These are phyloP conservation scores for Oligia latruncula DNA, from an alignment of 2,888 invertebrate genomes.

Conservation along the genomic window DNA sequence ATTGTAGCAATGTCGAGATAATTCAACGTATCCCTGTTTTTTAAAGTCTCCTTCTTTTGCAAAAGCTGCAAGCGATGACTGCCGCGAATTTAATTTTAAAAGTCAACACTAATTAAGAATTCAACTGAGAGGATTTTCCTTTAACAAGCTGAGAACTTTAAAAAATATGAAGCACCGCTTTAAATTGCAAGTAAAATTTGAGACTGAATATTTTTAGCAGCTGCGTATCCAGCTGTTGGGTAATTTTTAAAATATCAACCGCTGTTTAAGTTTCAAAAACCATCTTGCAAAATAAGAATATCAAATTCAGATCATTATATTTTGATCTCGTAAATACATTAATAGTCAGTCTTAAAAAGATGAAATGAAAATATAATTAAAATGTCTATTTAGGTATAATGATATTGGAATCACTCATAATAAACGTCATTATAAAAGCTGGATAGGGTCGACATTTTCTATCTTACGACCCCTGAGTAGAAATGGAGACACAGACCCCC, in stretches of 20 bases:
- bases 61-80: slow-evolving; percentile 27
- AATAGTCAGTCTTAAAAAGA: neutral
- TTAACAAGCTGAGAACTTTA: slow-evolving; percentile 17
- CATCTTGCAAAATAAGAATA: neutral
- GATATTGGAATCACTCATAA: neutral
- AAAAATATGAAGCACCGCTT: slow-evolving; percentile 16
- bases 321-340: neutral
- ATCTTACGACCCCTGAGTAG: neutral
- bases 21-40: neutral
- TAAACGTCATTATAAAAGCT: neutral
- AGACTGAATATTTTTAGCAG: neutral
- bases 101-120: slow-evolving; percentile 49
- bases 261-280: too few species aligned
- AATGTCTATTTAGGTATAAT: neutral
- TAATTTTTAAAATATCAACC: neutral
- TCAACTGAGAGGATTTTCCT: slow-evolving; percentile 27
- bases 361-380: neutral
- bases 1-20: neutral
- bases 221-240: neutral
- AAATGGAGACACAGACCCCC: neutral
- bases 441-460: neutral
- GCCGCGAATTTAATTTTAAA: slow-evolving; percentile 43
- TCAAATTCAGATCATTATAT: neutral
- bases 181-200: neutral
- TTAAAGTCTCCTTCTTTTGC: slow-evolving; percentile 3